Percentiles rank a stretch among this genome's conserved stretches.
Evolutionary conservation across 2,888 invertebrate species (phyloP).

Genomic region (Acrobasis consociella): DNA sequence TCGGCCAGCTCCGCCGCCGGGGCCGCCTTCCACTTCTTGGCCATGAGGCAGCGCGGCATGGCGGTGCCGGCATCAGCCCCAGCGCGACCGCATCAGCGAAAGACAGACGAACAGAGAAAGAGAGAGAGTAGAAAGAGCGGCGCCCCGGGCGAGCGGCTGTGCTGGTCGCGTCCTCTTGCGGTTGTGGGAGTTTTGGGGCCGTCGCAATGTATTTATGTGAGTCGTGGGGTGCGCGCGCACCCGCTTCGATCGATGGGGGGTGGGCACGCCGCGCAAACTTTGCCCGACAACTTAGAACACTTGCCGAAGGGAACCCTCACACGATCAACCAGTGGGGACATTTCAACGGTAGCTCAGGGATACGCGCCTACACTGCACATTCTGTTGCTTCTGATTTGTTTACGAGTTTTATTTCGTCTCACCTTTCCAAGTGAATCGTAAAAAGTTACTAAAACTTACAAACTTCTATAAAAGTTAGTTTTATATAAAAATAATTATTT

Average conservation of each 20-base stretch:
- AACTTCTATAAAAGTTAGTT: too few relatives aligned
- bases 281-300: conserved; percentile 67
- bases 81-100: conserved; percentile 79
- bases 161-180: conserved; percentile 82
- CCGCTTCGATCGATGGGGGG: conserved; percentile 69
- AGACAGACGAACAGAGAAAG: conserved; percentile 81
- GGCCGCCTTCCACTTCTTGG: conserved; percentile 95
- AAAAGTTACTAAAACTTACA: neutral
- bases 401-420: neutral
- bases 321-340: conserved; percentile 70
- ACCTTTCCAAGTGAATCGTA: neutral
- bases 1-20: conserved; percentile 84
- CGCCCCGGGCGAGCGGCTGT: conserved; percentile 79
- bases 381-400: conserved; percentile 14
- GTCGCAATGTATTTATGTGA: conserved; percentile 75
- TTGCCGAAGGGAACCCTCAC: conserved; percentile 53
- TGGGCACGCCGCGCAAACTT: conserved; percentile 64
- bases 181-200: conserved; percentile 75
- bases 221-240: conserved; percentile 71
- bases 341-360: conserved; percentile 32
- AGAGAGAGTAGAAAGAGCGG: conserved; percentile 81
- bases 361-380: conserved; percentile 3
- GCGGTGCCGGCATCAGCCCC: conserved; percentile 83
- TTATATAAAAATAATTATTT: too few relatives aligned
- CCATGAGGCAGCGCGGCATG: conserved; percentile 98